Base-by-base conservation (phyloP, 1,140 invertebrate genomes). In the Drosophila quadrilineata region DNA sequence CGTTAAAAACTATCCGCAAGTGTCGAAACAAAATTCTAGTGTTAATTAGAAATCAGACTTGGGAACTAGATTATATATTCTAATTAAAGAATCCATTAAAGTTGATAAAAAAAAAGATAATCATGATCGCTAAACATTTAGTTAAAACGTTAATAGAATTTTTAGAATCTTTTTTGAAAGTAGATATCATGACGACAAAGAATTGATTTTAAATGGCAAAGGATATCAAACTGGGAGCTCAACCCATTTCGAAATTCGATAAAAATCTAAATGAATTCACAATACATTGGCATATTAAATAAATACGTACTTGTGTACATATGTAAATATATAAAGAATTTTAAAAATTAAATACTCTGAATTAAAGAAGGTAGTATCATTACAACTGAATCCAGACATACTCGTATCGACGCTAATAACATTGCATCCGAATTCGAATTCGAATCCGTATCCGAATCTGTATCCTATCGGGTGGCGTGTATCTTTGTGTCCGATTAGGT, bases 401-500 rank as follows among this genome's bases (percentile, higher is more conserved):
- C 35, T 53, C 40, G 40, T 17, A 38, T 31, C 40, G n/a, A n/a
- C n/a, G n/a, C n/a, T n/a, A n/a, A n/a, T n/a, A n/a, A n/a, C n/a
- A n/a, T 40, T 21, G 16, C n/a, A 31, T 22, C 24, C 40, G 40
- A 17, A 43, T n/a, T 43, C 21, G 40, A 10, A 31, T 9, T 24
- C 24, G 24, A 3, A 24, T 6, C 6, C 29, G 29, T 24, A 43
- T 43, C 40, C n/a, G n/a, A n/a, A n/a, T n/a, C 19, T 43, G 40
- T 43, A 21, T 41, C 17, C 8, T 41, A 14, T 12, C n/a, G 45
- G 48, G 49, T 68, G 56, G 62, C 24, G 57, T 72, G 49, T 33
- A 48, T 45, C 52, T 56, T 75, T 75, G 77, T 80, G 54, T 80
- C 63, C 71, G 72, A 70, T 69, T 69, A 69, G 49, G 49, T 60